Base-by-base conservation (phyloP, 2,888 invertebrate genomes). In the Cylloceria caligata region DNA sequence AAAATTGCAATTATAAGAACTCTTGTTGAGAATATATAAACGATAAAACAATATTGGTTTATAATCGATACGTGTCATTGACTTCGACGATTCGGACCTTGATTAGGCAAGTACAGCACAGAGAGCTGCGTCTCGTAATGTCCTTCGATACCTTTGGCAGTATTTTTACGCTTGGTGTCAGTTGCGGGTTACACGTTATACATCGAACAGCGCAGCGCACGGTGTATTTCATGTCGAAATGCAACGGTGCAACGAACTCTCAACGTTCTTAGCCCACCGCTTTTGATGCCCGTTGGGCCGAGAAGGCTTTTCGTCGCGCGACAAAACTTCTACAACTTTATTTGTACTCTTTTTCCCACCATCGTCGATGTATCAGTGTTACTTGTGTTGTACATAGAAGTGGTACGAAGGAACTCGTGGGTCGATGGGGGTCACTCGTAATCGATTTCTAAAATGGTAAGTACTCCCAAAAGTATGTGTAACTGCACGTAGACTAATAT, bases 171-270 rank as follows among this genome's bases (percentile, higher is more conserved):
- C 84, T 80, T 74, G 85, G 86, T 62, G 67, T 49, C 60, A 45
- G 16, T 60, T 39, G 45, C 30, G 13, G 16, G 19, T 9, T 45
- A n/a, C n/a, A n/a, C n/a, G n/a, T n/a, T n/a, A 60, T 19, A 49
- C 13, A 36, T 62, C 36, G 45, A 52, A 81, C 19, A 39, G 79
- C n/a, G n/a, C n/a, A n/a, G n/a, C n/a, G n/a, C 69, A 68, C 86
- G 83, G 81, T 83, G 86, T 89, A 89, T 89, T 90, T 90, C 87
- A 87, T 91, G 89, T 90, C 87, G 91, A 89, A 91, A 91, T 77
- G 49, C 80, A 81, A 30, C 81, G 67, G 90, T 88, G 87, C 90
- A 91, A 88, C 86, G 90, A 91, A 90, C 90, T 86, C 86, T 39
- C 84, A 42, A 34, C n/a, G 42, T 30, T 69, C 73, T 83, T 80